A percentile compares a stretch with the other conserved stretches of the same genome.
Conservation (phyloP, 2,797 vertebrate genomes). For the Eidolon dupreanum region DNA sequence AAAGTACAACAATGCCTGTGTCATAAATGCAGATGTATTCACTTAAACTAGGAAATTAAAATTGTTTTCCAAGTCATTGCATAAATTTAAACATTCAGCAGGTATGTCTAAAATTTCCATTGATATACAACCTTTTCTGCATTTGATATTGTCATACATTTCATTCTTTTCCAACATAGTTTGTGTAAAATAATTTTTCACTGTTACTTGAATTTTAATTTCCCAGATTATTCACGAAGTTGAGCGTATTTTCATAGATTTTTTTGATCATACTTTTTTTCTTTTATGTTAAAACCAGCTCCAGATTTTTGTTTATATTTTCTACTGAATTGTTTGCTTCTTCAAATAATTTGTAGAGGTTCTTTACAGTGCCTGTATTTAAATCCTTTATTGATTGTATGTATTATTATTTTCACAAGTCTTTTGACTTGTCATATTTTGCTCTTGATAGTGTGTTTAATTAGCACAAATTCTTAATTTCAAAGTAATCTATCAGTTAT, state of each 20-base stretch:
- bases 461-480: background rate
- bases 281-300: background rate
- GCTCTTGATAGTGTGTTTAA: background rate
- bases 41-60: background rate
- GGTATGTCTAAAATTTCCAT: background rate
- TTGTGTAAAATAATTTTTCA: background rate
- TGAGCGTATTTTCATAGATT: background rate
- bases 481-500: background rate
- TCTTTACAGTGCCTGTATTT: background rate
- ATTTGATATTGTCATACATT: background rate
- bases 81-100: background rate
- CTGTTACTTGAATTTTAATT: too few relatives aligned
- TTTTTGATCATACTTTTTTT: background rate
- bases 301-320: background rate
- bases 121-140: background rate
- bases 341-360: background rate
- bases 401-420: background rate
- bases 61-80: background rate
- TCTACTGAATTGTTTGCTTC: background rate
- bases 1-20: background rate
- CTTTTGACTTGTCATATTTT: background rate
- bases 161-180: background rate
- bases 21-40: background rate
- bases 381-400: background rate
- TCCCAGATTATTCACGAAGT: background rate